Base-by-base conservation (phyloP, 2,888 invertebrate species). In the Morpho deidamia region DNA sequence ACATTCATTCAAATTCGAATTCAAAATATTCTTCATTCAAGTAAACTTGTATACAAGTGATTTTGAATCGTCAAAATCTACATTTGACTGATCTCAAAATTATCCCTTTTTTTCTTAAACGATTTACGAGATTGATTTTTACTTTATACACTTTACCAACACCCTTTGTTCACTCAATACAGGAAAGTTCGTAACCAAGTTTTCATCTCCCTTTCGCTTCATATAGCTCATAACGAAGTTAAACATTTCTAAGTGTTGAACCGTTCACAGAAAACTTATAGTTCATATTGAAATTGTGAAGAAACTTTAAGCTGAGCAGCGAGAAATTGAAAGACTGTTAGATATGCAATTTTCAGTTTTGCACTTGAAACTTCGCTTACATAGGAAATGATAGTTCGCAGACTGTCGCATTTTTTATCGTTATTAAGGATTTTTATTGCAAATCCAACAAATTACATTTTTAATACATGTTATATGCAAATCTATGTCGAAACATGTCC, bases 201-300 rank as follows among this genome's bases (percentile, higher is more conserved):
- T 42, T 34, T 34, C 49, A 49, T 49, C 39, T 49, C 34, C 41
- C 34, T 23, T 23, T 42, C n/a, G 42, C 49, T 8, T 42, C 49
- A 49, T 49, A 42, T 42, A 49, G 14, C 42, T 42, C 32, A 37
- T 42, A 42, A 34, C 42, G 35, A 49, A 49, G 42, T 49, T 35
- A 42, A 49, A 49, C 42, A 49, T 42, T 49, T 42, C 32, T 23
- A 38, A 46, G 48, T 39, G 52, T 55, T 43, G 44, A 55, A 55
- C 49, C 50, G 41, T 55, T 58, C 50, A 47, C 38, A 37, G 32
- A 41, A 41, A 55, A 55, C 52, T 55, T 46, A 41, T 46, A 58
- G 50, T 56, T 55, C 46, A 47, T 56, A 56, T 53, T 58, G 52
- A 51, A 58, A 53, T 58, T 55, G 49, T 42, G 52, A 55, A 53